Base-by-base conservation (phyloP, 1,140 invertebrate genomes). In the Aphelinus atriplicis region DNA sequence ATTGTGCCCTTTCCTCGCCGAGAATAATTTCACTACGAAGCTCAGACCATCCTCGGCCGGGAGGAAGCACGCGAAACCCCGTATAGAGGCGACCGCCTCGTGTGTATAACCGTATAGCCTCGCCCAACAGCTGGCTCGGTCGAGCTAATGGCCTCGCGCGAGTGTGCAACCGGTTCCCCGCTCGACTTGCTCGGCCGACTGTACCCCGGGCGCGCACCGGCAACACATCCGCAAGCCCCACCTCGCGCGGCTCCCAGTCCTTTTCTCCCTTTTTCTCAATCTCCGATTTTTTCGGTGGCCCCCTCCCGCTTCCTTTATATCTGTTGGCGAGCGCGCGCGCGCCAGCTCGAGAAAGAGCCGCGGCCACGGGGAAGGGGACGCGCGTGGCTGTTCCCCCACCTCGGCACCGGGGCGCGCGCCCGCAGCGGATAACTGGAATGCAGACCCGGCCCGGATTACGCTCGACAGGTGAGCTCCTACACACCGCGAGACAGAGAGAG, bases 311-410 rank as follows among this genome's bases (percentile, higher is more conserved):
- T 66, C 57, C 7, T 70, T 74, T 66, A 63, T 51, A 51, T 75
- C 61, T 61, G 53, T 57, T 46, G 4, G 0, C 60, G 42, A 43
- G 26, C 6, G 0, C 46, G 43, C 55, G 26, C 42, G 64, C 43
- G 51, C 70, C 2, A 7, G 10, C 2, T 50, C 64, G 64, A 3
- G 26, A 2, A 26, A 5, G 63, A 65, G 43, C 51, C 6, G 57
- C 47, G 46, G 46, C 61, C 53, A 69, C 70, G 71, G 77, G 76
- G 75, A 71, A 67, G 57, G 71, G 68, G 68, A 69, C 81, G 81
- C 81, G 81, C 81, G 81, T 83, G 81, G 81, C 81, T 75, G 73
- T 5, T 50, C 53, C 80, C 79, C 80, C 79, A 80, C 81, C n/a
- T 70, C 51, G 55, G 5, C 48, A 7, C 50, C 47, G 65, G 64